Evolutionary conservation across 2,797 vertebrate genomes (phyloP).

Genomic region (Okamejei kenojei): DNA sequence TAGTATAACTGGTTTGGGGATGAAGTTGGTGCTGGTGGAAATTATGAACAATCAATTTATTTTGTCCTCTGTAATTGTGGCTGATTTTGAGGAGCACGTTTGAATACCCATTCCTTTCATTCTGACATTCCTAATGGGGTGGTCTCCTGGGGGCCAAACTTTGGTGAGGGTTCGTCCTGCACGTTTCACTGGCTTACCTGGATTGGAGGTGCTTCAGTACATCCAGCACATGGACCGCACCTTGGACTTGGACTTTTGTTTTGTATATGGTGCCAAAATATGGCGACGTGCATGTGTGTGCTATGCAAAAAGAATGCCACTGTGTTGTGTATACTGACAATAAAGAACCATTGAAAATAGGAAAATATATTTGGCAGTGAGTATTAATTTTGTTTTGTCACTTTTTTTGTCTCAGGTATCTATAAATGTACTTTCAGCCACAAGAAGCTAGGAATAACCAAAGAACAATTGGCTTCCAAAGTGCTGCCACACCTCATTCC

Average conservation of each 20-base stretch:
- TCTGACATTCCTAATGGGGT: background rate
- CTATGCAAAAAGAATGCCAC: too few relatives aligned
- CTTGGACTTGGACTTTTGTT: too few relatives aligned
- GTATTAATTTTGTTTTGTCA: background rate
- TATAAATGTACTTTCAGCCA: slow-evolving; percentile 97
- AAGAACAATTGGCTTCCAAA: slow-evolving; percentile 89
- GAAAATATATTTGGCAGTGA: background rate
- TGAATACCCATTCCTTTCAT: background rate
- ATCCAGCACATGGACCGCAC: too few relatives aligned
- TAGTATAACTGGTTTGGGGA: too few relatives aligned
- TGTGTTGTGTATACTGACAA: too few relatives aligned
- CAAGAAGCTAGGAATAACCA: slow-evolving; percentile 95
- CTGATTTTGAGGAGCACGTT: background rate
- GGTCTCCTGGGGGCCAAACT: background rate
- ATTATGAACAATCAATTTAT: too few relatives aligned
- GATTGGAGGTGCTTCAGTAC: too few relatives aligned
- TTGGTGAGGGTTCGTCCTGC: background rate
- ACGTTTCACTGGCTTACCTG: background rate
- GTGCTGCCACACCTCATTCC: slow-evolving; percentile 89
- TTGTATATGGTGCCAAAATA: too few relatives aligned
- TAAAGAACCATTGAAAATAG: background rate
- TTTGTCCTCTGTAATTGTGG: background rate
- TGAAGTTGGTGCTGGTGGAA: too few relatives aligned
- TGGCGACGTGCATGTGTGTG: too few relatives aligned
- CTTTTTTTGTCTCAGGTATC: slow-evolving; percentile 66